Evolutionary conservation across 2,113 vertebrate genomes (phyloP), one percentile per base, ranked within the genome.

Genomic region (Sorex araneus): DNA sequence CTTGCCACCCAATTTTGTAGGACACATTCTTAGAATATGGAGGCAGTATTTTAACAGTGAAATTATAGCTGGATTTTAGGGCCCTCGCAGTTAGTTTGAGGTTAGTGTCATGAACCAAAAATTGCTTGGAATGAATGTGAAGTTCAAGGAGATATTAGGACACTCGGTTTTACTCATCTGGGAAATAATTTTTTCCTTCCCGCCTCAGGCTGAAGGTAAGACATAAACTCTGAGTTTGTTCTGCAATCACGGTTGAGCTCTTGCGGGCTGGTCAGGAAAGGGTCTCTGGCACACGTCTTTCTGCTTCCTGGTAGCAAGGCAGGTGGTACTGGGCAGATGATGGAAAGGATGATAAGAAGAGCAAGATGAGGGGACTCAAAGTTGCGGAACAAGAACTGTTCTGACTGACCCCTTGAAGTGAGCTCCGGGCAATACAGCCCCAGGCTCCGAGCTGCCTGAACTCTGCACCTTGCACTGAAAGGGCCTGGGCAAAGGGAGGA

Each of bases 271-370:
- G 64, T 66, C 7, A 6, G 1, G 8, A 9, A 32, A 8, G 27
- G 0, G 4, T 11, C 27, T 1, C 0, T 11, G 19, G 40, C 9
- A 0, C 13, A 27, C 3, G 0, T 28, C 23, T 30, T 2, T 0
- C 0, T 0, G 10, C 25, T 47, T 36, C 40, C 15, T 30, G 8
- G 4, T 21, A 21, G 4, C 67, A 74, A 64, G n/a, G 27, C n/a
- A 66, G 47, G 50, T 47, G 30, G 32, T 8, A 3, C 1, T 5
- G 15, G 23, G 1, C 63, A 18, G 7, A 36, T 11, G 30, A 66
- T 2, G 15, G 6, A 7, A 15, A 23, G 4, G 16, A 0, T 0
- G 16, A 40, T 15, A 50, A 25, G 73, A 67, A 36, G 1, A 63
- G 25, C 34, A 40, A 5, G 28, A 19, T 13, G 2, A 23, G 57